Evolutionary conservation across 2,888 invertebrate species (phyloP).

Genomic region (Dasysyrphus tricinctus): DNA sequence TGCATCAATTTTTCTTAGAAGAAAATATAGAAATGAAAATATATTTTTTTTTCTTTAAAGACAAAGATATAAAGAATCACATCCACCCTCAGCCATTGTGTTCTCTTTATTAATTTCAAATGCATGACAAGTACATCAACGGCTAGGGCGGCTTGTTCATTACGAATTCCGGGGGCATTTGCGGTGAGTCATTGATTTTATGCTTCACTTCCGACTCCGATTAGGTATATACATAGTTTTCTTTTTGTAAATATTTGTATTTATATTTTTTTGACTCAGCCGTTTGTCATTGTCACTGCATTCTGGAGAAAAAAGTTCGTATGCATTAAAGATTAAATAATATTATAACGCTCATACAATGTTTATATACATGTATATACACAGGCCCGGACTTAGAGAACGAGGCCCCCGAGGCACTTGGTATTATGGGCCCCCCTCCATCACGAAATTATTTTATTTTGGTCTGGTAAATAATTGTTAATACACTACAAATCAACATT

Average conservation of each 20-base stretch:
- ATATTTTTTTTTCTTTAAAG: not conserved
- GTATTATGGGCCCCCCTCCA: too few relatives aligned
- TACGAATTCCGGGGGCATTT: conserved; percentile 62
- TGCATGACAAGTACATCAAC: not conserved
- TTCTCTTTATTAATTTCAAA: conserved; percentile 10
- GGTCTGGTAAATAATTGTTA: too few relatives aligned
- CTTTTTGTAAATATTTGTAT: not conserved
- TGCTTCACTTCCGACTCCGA: conserved; percentile 68
- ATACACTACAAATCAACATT: too few relatives aligned
- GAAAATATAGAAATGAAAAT: not conserved
- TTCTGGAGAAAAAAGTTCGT: conserved; percentile 9
- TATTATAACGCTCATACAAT: too few relatives aligned
- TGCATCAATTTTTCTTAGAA: conserved; percentile 40
- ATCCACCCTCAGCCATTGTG: conserved; percentile 31
- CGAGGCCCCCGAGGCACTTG: too few relatives aligned
- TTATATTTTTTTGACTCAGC: conserved; percentile 13
- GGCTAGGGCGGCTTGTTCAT: not conserved
- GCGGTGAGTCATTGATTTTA: conserved; percentile 66
- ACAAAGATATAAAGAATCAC: conserved; percentile 14
- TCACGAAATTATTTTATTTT: too few relatives aligned
- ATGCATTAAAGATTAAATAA: too few relatives aligned
- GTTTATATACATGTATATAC: too few relatives aligned
- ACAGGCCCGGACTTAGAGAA: too few relatives aligned
- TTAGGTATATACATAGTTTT: conserved; percentile 36
- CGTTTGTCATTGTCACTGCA: conserved; percentile 43